Evolutionary conservation across 2,113 vertebrate species (phyloP).

Genomic region (Athene cunicularia): DNA sequence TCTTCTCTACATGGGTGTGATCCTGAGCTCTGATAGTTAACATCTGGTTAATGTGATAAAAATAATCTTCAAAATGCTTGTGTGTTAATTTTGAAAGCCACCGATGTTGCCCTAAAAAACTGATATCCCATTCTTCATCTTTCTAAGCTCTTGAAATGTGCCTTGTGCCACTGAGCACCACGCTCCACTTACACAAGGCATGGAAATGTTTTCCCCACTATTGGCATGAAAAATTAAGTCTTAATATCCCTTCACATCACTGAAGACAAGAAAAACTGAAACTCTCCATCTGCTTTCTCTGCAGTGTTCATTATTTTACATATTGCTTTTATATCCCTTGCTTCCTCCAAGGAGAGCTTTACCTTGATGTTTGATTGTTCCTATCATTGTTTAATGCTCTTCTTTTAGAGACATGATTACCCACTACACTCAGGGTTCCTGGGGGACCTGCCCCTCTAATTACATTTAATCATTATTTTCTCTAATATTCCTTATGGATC

Average conservation of each 20-base stretch:
- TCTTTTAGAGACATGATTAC: slow-evolving; percentile 11
- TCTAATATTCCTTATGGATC: not conserved
- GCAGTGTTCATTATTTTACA: not conserved
- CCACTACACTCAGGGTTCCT: not conserved
- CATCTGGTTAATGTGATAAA: not conserved
- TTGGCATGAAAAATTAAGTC: slow-evolving; percentile 41
- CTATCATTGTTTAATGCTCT: slow-evolving; percentile 9
- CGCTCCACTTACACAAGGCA: not conserved
- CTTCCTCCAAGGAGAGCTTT: not conserved
- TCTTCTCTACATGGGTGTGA: not conserved
- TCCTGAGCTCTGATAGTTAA: not conserved
- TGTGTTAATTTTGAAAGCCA: not conserved
- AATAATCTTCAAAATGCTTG: not conserved
- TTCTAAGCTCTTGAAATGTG: not conserved
- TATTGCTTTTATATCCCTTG: not conserved
- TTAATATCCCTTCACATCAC: not conserved
- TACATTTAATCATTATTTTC: not conserved
- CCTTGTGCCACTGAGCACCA: not conserved
- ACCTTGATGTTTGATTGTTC: not conserved
- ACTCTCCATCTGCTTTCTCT: not conserved
- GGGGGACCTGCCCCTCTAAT: not conserved
- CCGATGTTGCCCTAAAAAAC: not conserved
- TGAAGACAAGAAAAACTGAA: slow-evolving; percentile 2
- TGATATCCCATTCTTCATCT: not conserved
- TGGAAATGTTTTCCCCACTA: not conserved